Conservation (phyloP, 1,140 invertebrate species). For the Eumeta japonica region DNA sequence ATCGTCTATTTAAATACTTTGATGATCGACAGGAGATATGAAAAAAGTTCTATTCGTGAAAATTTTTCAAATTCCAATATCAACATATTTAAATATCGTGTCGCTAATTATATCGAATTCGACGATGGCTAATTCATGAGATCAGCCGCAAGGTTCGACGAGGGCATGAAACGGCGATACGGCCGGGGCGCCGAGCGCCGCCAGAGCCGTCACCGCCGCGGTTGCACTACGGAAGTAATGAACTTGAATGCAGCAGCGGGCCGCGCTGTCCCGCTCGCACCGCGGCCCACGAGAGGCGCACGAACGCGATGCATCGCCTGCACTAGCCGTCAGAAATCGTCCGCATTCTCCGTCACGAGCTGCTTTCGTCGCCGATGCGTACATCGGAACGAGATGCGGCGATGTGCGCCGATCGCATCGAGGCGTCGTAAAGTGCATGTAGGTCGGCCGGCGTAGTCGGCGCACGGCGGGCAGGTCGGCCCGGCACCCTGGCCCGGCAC, state of each 20-base stretch:
- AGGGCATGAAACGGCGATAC: constrained; percentile 14
- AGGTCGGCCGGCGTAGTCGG: constrained; percentile 51
- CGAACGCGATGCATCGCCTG: constrained; percentile 50
- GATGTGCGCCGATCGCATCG: constrained; percentile 56
- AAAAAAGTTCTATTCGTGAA: neutral
- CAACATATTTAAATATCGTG: neutral
- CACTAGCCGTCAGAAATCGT: constrained; percentile 53
- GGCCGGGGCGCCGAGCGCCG: constrained; percentile 45
- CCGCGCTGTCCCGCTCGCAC: constrained; percentile 38
- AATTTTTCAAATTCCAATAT: neutral
- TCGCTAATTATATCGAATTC: constrained; percentile 8
- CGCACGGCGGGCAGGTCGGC: constrained; percentile 52
- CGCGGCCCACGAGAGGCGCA: constrained; percentile 34
- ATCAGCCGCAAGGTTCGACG: neutral
- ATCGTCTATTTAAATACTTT: neutral
- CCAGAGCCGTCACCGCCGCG: constrained; percentile 32
- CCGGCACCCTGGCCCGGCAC: constrained; percentile 22
- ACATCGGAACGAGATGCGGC: constrained; percentile 56
- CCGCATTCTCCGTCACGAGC: constrained; percentile 54
- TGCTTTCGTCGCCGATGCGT: constrained; percentile 56
- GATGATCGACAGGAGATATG: neutral
- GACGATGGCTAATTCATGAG: too few relatives aligned
- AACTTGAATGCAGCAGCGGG: constrained; percentile 51
- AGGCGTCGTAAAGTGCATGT: constrained; percentile 54
- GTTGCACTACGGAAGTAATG: constrained; percentile 54